Evolutionary conservation across 2,797 vertebrate genomes (phyloP), one percentile per base, ranked within the genome.

Genomic region (Parauchenoglanis punctatus): DNA sequence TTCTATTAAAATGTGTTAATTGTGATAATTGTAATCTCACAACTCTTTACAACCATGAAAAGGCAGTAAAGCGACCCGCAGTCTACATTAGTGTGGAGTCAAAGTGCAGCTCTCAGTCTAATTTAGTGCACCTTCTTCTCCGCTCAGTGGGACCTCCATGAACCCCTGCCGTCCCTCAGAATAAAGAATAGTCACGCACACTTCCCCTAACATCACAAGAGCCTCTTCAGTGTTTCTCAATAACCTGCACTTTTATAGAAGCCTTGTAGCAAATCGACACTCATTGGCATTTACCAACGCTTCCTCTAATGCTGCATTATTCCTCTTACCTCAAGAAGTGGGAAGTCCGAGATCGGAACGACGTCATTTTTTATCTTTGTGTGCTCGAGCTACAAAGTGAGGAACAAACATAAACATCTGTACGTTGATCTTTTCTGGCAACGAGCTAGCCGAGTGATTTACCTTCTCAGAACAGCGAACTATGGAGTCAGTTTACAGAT

Each of bases 121-220:
- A 78, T 70, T 84, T 72, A 86, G 87, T 40, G 49, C 7, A 25
- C 25, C 73, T 81, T 77, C 81, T 31, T 54, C 75, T 52, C 46
- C 2, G 12, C 85, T 90, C 85, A 25, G 72, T 83, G 49, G 80
- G 77, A 89, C 56, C 86, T 88, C 80, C n/a, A 88, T 87, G 89
- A 92, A 91, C 89, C 86, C 54, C 63, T 56, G 56, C 89, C 91
- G 88, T 87, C 83, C 85, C 54, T 65, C 70, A 84, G 68, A 83
- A 56, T 44, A n/a, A 77, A 59, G 52, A 65, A 87, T 67, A 70
- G 61, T 12, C 23, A 61, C 59, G 61, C 1, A 61, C 85, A 83
- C 85, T 89, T 81, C 81, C 89, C 52, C 86, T 91, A 90, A 93
- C 90, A 92, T 89, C 82, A 86, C 65, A 91, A 87, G 20, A 40